phyloP scores from a whole-genome alignment of 2,888 invertebrate genomes.

The Lymantria monacha region DNA sequence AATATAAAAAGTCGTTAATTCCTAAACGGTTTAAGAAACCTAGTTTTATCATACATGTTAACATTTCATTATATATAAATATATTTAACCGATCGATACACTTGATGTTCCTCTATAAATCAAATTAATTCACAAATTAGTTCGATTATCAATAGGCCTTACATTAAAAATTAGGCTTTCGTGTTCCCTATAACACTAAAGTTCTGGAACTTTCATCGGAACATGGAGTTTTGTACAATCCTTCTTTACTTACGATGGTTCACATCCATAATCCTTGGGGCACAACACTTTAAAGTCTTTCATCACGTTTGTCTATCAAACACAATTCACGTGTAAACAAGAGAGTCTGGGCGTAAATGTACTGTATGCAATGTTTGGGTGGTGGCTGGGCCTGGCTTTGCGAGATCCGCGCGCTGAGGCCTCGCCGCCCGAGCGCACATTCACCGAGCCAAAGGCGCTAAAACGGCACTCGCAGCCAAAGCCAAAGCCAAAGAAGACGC shows the following conservation, averaged over 20 bases:
- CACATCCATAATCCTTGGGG: conserved; percentile 45
- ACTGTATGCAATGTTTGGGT: conserved; percentile 65
- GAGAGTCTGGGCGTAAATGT: conserved; percentile 69
- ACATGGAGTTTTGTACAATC: conserved; percentile 30
- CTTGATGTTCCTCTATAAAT: conserved; percentile 41
- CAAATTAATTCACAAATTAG: conserved; percentile 43
- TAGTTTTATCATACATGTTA: conserved; percentile 76
- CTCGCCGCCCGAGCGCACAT: conserved; percentile 75
- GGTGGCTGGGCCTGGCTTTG: conserved; percentile 69
- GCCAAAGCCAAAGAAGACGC: conserved; percentile 75
- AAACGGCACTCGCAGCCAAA: conserved; percentile 70
- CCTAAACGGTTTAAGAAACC: conserved; percentile 79
- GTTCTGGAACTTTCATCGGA: conserved; percentile 32
- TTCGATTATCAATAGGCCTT: conserved; percentile 76
- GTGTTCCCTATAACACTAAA: conserved; percentile 50
- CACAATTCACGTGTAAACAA: conserved; percentile 69
- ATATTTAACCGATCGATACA: conserved; percentile 61
- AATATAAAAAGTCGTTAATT: conserved; percentile 77
- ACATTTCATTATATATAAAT: conserved; percentile 72
- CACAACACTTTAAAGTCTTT: conserved; percentile 39
- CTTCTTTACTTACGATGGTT: conserved; percentile 33
- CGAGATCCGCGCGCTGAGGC: conserved; percentile 69
- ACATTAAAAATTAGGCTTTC: conserved; percentile 72
- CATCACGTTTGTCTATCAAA: conserved; percentile 24
- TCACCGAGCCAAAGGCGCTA: conserved; percentile 79